These are phyloP conservation scores for Campoletis raptor DNA, from an alignment of 2,888 invertebrate species.

Conservation along the genomic window DNA sequence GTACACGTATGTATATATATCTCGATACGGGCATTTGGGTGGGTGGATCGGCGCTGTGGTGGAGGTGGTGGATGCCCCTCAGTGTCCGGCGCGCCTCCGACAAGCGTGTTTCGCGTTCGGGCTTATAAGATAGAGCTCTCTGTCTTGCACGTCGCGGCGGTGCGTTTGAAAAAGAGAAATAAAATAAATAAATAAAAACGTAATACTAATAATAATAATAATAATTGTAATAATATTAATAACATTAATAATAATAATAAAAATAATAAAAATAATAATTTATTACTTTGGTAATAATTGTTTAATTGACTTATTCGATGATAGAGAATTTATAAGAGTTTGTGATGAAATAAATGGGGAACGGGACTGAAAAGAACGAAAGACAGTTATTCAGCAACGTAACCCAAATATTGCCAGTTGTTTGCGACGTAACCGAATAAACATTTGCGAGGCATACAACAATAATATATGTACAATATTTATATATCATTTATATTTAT, in stretches of 20 bases:
- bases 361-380: background rate
- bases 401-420: slow-evolving; percentile 1
- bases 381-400: background rate
- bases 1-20: slow-evolving; percentile 78
- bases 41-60: slow-evolving; percentile 78
- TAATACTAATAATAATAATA: background rate
- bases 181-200: slow-evolving; percentile 3
- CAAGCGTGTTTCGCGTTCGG: slow-evolving; percentile 83
- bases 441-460: slow-evolving; percentile 14
- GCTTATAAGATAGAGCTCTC: slow-evolving; percentile 62
- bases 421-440: background rate
- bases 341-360: background rate
- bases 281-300: too few species aligned
- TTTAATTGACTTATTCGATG: background rate
- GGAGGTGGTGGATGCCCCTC: slow-evolving; percentile 84
- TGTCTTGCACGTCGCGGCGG: slow-evolving; percentile 58
- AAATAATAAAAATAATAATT: too few species aligned
- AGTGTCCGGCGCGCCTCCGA: slow-evolving; percentile 85
- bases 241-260: background rate
- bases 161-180: slow-evolving; percentile 45
- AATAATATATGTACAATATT: slow-evolving; percentile 36
- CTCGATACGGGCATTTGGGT: slow-evolving; percentile 77
- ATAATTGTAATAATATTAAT: background rate
- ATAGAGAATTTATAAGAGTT: slow-evolving; percentile 1
- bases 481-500: slow-evolving; percentile 33